Base-by-base conservation (phyloP, 2,888 invertebrate genomes). In the Alloscopus bannaensis region DNA sequence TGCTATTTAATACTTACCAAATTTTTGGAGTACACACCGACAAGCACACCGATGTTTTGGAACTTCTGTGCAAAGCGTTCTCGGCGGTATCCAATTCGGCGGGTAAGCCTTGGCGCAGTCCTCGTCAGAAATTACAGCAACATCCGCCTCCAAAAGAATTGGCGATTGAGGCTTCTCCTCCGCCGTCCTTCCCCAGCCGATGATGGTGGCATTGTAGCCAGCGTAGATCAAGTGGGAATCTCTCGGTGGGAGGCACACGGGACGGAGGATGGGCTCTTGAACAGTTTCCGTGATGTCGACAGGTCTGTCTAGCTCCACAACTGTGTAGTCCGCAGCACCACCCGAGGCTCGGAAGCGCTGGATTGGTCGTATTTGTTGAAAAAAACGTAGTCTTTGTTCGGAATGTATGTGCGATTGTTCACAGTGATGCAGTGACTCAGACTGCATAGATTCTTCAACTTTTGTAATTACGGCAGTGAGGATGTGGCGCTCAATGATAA, bases 1-100 rank as follows among this genome's bases (percentile, higher is more conserved):
- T n/a, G n/a, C n/a, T n/a, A n/a, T n/a, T n/a, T 78, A 84, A 85
- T 85, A 60, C 84, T 81, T 1, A 72, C 45, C 3, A 81, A 82
- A 6, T 84, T 85, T 13, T 65, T 72, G 26, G 6, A n/a, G 1
- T 45, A 16, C 26, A 13, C 16, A 31, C 18, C 16, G 16, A 6
- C 16, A n/a, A 18, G 36, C 13, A 16, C n/a, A 62, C 13, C 6
- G 8, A 36, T 36, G 36, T 13, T 18, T 20, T 13, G n/a, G 36
- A 36, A 31, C 13, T 36, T n/a, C 36, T 29, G 50, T 79, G 31
- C n/a, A n/a, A n/a, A n/a, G n/a, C 36, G 13, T 6, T 6, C 36
- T 36, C 6, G 36, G 13, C 13, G 13, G 13, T 36, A 36, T 13
- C 13, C 6, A 36, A 36, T 36, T 13, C 36, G 13, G 36, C 13